These are phyloP conservation scores for Drosophila watanabei DNA, from an alignment of 1,140 invertebrate genomes.

Conservation along the genomic window DNA sequence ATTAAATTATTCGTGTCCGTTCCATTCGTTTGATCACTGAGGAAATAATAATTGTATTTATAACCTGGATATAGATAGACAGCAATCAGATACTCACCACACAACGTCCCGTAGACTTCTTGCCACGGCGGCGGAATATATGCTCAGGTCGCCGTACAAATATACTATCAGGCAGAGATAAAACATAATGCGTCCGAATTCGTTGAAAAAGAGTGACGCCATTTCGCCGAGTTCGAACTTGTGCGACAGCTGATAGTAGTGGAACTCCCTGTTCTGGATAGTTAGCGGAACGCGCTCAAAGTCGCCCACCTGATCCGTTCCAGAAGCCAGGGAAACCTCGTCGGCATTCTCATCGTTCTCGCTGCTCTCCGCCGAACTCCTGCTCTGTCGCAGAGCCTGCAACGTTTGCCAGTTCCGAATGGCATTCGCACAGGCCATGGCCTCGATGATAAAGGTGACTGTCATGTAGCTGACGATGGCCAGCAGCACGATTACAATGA, in stretches of 20 bases:
- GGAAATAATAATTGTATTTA: background rate
- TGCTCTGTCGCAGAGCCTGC: slow-evolving; percentile 89
- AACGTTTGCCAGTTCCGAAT: slow-evolving; percentile 90
- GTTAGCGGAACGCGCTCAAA: slow-evolving; percentile 71
- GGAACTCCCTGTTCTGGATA: slow-evolving; percentile 53
- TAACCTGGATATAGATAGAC: too few relatives aligned
- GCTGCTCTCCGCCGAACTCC: slow-evolving; percentile 50
- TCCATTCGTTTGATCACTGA: slow-evolving; percentile 47
- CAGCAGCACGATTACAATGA: slow-evolving; percentile 92
- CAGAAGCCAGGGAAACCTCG: slow-evolving; percentile 34
- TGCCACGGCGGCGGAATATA: slow-evolving; percentile 97
- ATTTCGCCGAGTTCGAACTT: slow-evolving; percentile 97
- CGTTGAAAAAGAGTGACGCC: slow-evolving; percentile 95
- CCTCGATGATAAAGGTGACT: slow-evolving; percentile 97
- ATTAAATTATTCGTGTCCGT: slow-evolving; percentile 34
- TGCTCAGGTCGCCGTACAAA: slow-evolving; percentile 98
- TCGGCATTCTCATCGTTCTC: slow-evolving; percentile 57
- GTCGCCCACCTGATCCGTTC: slow-evolving; percentile 17
- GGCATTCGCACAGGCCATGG: slow-evolving; percentile 97
- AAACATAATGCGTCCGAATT: slow-evolving; percentile 92
- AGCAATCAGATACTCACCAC: slow-evolving; percentile 88
- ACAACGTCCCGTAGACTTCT: slow-evolving; percentile 96
- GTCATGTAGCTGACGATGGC: slow-evolving; percentile 97
- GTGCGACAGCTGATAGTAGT: slow-evolving; percentile 88
- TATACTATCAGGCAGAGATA: slow-evolving; percentile 96